Conservation (phyloP, 2,113 vertebrate genomes). For the Cryptotis parvus region DNA sequence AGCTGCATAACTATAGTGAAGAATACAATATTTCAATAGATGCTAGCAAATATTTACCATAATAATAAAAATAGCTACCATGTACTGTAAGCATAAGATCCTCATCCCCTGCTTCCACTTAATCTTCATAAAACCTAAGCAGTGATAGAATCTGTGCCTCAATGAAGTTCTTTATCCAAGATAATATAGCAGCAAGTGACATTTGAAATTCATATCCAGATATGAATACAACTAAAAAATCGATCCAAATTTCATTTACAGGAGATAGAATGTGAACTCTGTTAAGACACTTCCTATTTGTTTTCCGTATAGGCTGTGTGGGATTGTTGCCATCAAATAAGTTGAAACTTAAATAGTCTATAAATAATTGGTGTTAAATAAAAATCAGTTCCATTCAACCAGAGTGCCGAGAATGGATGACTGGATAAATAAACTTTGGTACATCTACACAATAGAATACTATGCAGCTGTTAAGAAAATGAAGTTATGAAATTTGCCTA, state of each 20-base stretch:
- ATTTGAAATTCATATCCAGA: background rate
- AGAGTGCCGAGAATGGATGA: no score
- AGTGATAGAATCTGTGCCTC: background rate
- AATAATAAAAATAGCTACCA: background rate
- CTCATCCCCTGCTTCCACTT: background rate
- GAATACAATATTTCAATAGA: background rate
- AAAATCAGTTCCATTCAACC: background rate
- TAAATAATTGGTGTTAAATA: background rate
- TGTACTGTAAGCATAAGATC: background rate
- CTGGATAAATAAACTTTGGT: no score
- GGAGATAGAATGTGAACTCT: slow-evolving; percentile 9
- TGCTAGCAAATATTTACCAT: background rate
- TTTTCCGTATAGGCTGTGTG: background rate
- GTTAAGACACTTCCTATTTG: background rate
- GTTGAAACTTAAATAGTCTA: slow-evolving; percentile 5
- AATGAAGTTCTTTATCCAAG: background rate
- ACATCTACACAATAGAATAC: no score
- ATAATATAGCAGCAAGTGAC: background rate
- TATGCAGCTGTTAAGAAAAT: no score
- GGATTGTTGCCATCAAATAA: background rate
- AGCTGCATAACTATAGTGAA: background rate
- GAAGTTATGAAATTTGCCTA: no score
- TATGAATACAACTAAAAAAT: slow-evolving; percentile 36
- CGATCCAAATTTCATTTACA: slow-evolving; percentile 8
- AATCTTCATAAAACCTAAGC: slow-evolving; percentile 34